Conservation (phyloP, 2,113 vertebrate species). For the Xenopus borealis region DNA sequence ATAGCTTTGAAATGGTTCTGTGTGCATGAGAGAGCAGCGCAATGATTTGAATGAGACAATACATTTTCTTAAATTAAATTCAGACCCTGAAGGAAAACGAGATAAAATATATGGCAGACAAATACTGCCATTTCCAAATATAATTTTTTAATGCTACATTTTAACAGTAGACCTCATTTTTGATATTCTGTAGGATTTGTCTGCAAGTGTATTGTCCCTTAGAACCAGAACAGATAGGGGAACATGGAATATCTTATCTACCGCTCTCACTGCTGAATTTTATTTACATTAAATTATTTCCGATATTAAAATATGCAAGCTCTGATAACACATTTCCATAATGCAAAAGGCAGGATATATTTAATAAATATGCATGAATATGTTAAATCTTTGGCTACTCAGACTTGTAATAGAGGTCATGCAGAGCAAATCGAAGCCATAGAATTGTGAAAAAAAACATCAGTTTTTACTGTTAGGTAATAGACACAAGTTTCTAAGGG, state of each 20-base stretch:
- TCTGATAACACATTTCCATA: not conserved
- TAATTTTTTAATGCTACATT: constrained; percentile 24
- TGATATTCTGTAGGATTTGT: not conserved
- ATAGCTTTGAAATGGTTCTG: constrained; percentile 26
- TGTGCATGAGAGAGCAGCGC: constrained; percentile 30
- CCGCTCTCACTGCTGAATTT: not conserved
- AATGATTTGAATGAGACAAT: constrained; percentile 33
- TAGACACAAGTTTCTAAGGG: too few species aligned
- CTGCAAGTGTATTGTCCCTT: not conserved
- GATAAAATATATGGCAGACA: constrained; percentile 33
- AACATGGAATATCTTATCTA: not conserved
- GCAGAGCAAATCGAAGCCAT: not conserved
- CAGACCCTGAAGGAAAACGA: constrained; percentile 44
- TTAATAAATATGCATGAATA: not conserved
- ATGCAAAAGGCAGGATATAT: not conserved
- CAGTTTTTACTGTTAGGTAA: not conserved
- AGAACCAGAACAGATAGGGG: not conserved
- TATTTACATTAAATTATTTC: constrained; percentile 3
- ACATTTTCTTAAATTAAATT: constrained; percentile 47
- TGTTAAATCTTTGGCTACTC: not conserved
- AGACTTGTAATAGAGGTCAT: not conserved
- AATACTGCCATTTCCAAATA: constrained; percentile 32
- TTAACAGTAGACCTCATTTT: constrained; percentile 13
- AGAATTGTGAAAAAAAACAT: not conserved
- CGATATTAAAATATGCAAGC: not conserved